Conservation (phyloP, 2,113 vertebrate species). For the Polyodon spathula region DNA sequence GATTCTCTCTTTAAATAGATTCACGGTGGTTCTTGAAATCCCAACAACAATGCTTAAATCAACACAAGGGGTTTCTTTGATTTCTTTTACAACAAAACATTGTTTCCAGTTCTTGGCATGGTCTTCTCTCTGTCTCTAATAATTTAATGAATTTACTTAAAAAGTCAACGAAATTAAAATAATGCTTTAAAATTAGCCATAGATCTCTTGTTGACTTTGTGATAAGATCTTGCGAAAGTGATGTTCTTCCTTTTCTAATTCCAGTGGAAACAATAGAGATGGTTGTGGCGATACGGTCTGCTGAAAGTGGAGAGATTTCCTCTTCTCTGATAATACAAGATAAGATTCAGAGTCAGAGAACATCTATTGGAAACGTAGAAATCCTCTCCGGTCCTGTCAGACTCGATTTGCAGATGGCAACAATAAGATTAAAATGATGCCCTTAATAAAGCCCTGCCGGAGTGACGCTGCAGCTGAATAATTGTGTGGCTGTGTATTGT, state of each 20-base stretch:
- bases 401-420: conserved; percentile 15
- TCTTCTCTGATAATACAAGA: conserved; percentile 30
- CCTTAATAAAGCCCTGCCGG: conserved; percentile 24
- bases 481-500: conserved; percentile 58
- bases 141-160: background rate
- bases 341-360: conserved; percentile 30
- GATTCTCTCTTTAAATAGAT: no score
- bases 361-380: conserved; percentile 22
- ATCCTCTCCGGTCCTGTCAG: conserved; percentile 16
- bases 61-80: conserved; percentile 7
- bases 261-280: conserved; percentile 69
- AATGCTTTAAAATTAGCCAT: background rate
- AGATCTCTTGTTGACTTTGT: background rate
- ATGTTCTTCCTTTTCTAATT: conserved; percentile 23
- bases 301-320: conserved; percentile 41
- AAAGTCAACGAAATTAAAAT: background rate
- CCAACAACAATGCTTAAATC: conserved; percentile 1
- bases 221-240: conserved; percentile 25
- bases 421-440: conserved; percentile 47
- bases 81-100: conserved; percentile 15
- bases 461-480: conserved; percentile 40
- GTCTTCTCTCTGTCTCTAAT: background rate
- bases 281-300: conserved; percentile 34
- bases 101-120: conserved; percentile 7
- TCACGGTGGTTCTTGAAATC: background rate